Evolutionary conservation across 2,113 vertebrate species (phyloP), one percentile per base, ranked within the genome.

Genomic region (Murina feae): DNA sequence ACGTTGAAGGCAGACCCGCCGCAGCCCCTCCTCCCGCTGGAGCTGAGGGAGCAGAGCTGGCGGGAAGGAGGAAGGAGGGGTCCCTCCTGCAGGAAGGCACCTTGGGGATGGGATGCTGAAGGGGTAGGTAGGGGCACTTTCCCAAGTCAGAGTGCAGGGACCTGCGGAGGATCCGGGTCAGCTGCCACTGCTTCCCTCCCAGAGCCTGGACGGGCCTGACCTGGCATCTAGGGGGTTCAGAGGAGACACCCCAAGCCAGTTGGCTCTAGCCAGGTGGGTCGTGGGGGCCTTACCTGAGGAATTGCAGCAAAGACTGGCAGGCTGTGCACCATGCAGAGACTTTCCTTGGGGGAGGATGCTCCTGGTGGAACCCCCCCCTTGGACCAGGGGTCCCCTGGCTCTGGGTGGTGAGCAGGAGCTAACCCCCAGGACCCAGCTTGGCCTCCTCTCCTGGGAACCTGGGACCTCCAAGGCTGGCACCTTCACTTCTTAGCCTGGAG

Each of bases 11-110:
- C 21, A 6, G 83, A 5, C 2, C 1, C 13, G 39, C 63, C 17
- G 13, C 16, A 10, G n/a, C 28, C 30, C 8, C 23, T 35, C 63
- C 20, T 13, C 0, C 6, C 0, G n/a, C n/a, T n/a, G n/a, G 13
- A 28, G 30, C 60, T 39, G 16, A 71, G 47, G 23, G 16, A 69
- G 11, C 47, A 1, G 44, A 30, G 42, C 5, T 2, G 30, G 17
- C 0, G 21, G 9, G n/a, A n/a, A n/a, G n/a, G n/a, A n/a, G 16
- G 20, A 21, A 2, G 4, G 16, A 8, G 35, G 4, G 1, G 17
- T 74, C 44, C 47, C 60, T 39, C 49, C 30, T 14, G 16, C n/a
- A 53, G 60, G 5, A 81, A 72, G 47, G n/a, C n/a, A n/a, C n/a
- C n/a, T n/a, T n/a, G n/a, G n/a, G n/a, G n/a, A n/a, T n/a, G n/a